Base-by-base conservation (phyloP, 2,797 vertebrate genomes). In the Heliangelus exortis region DNA sequence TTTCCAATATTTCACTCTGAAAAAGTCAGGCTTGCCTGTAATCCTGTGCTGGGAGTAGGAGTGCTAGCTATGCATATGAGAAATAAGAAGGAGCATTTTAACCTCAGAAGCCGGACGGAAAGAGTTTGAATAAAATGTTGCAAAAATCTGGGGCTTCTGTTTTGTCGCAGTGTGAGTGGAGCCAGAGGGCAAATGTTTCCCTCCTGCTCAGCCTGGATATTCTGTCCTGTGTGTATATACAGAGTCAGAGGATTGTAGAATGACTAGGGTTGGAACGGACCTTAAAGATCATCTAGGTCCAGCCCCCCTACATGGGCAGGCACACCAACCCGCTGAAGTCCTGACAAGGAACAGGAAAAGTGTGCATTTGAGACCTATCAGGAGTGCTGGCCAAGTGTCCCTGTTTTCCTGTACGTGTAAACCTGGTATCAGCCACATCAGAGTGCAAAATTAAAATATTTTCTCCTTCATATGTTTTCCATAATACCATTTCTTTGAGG, bases 381-480 rank as follows among this genome's bases (percentile, higher is more conserved):
- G 82, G 59, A 96, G n/a, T 84, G 61, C 47, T 90, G 62, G 67
- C 80, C 69, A 12, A 58, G 14, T 34, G 16, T 79, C n/a, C 36
- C 20, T 41, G 2, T 57, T 71, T 71, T 76, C 23, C 58, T 73
- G 16, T 76, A 90, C 33, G 72, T 91, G 72, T 93, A 92, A 96
- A 96, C 94, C 89, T 63, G 6, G 51, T 89, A 80, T 81, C 96
- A 97, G 34, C 63, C 82, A 58, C 93, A 95, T 84, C 76, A 93
- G 95, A 87, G 83, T 5, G 48, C 36, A 94, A 92, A 83, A 96
- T 81, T 77, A 91, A 97, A 96, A 81, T 82, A 76, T 90, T 96
- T 95, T 97, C 72, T 80, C 61, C 28, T 45, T 93, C 59, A 81
- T 95, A 22, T 67, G 13, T 78, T 83, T 94, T 96, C 81, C 55